A percentile compares a stretch with the other conserved stretches of the same genome.
Evolutionary conservation across 23 tunicate species (phyloP).

Genomic region (Phallusia fumigata): DNA sequence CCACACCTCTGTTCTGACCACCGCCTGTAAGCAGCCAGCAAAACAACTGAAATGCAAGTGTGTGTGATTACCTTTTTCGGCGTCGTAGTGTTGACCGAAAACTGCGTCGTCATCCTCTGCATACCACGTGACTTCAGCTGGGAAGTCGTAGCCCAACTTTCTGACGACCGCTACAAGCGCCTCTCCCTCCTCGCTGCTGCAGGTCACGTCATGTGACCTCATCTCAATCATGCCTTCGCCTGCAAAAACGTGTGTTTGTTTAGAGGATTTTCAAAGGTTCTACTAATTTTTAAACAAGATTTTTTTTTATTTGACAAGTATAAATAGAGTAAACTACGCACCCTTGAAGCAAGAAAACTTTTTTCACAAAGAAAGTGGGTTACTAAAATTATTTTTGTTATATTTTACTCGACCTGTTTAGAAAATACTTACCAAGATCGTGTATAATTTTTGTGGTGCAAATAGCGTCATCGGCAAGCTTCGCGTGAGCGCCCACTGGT

Average conservation of each 20-base stretch:
- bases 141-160: conserved; percentile 72
- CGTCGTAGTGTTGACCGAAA: conserved; percentile 58
- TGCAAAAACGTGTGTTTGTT: neutral
- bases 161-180: conserved; percentile 68
- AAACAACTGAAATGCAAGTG: neutral
- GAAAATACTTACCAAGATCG: conserved; percentile 80
- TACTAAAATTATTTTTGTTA: too few species aligned
- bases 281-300: neutral
- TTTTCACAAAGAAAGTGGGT: too few species aligned
- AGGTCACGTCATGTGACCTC: conserved; percentile 60
- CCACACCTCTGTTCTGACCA: too few species aligned
- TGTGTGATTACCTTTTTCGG: conserved; percentile 38
- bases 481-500: conserved; percentile 74
- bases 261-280: neutral
- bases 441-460: conserved; percentile 57
- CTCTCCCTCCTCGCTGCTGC: conserved; percentile 88
- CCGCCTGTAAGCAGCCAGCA: too few species aligned
- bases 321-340: too few species aligned
- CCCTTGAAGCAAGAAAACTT: too few species aligned
- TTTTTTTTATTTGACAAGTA: too few species aligned
- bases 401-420: too few species aligned
- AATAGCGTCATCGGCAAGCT: conserved; percentile 52
- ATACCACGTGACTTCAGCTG: conserved; percentile 66
- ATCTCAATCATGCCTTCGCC: conserved; percentile 87
- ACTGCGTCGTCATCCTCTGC: conserved; percentile 69